Evolutionary conservation across 92 coral and sea anemone genomes (phyloP).

Genomic region (Zoanthus sociatus): DNA sequence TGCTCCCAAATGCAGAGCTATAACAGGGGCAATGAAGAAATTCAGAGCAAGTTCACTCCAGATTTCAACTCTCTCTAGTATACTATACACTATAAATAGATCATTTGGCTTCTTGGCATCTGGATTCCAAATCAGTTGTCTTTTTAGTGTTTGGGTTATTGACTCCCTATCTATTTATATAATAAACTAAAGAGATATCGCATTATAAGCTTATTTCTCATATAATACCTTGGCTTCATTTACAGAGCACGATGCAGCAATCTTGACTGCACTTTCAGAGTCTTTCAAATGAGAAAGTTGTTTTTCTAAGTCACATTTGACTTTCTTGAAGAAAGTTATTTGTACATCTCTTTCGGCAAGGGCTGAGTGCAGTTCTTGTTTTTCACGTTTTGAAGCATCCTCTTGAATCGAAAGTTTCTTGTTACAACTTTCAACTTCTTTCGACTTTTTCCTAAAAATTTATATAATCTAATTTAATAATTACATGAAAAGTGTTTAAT

Average conservation of each 20-base stretch:
- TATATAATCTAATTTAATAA: no score
- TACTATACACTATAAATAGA: no score
- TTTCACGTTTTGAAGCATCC: conserved; percentile 60
- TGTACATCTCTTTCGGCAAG: conserved; percentile 64
- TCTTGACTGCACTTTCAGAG: conserved; percentile 61
- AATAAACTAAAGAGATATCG: not conserved
- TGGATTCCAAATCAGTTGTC: no score
- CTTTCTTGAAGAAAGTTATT: conserved; percentile 47
- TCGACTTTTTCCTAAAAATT: conserved; percentile 47
- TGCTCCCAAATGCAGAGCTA: no score
- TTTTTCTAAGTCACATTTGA: conserved; percentile 66
- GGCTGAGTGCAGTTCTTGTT: conserved; percentile 52
- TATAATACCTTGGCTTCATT: conserved; percentile 74
- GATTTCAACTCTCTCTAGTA: no score
- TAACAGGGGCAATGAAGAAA: no score
- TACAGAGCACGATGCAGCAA: conserved; percentile 72
- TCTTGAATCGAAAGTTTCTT: conserved; percentile 56
- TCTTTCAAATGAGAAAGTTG: conserved; percentile 65
- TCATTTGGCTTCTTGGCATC: no score
- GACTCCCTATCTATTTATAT: no score
- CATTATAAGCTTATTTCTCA: not conserved
- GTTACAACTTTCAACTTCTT: conserved; percentile 54
- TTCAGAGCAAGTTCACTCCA: no score
- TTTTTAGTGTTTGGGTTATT: no score
- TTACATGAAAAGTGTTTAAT: no score